Base-by-base conservation (phyloP, 2,113 vertebrate genomes). In the Strix uralensis region DNA sequence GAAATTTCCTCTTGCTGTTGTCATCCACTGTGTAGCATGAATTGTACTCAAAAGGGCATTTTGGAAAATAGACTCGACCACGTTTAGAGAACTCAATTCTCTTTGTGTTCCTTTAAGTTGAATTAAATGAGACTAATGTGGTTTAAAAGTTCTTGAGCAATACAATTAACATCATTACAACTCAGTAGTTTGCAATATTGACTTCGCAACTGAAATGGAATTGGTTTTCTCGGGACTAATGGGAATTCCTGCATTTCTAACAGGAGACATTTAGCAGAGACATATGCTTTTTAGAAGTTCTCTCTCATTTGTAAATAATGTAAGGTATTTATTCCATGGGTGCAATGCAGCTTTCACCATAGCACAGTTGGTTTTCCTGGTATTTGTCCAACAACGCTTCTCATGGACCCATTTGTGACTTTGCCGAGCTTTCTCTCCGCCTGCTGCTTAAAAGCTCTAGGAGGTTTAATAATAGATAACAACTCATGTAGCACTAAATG, bases 91-190 rank as follows among this genome's bases (percentile, higher is more conserved):
- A 25, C 54, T 89, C 93, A 40, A 1, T 26, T 66, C 94, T 71
- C 95, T 59, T 34, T 66, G 82, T 65, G 59, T 54, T 92, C 85
- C 85, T 89, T 59, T 58, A 80, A 79, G 93, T 36, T 62, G 90
- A 88, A 81, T 94, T 86, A 92, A 94, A 94, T 10, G 86, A 90
- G 79, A 57, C 92, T 78, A 65, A 65, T 44, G 94, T 34, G 89
- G 61, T 62, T 65, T 46, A 29, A 38, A 86, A 81, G 80, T 52
- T 92, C 91, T 74, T 29, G 26, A 86, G 92, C 61, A 55, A 36
- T 4, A 27, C 82, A 81, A 63, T 95, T 96, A 95, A 81, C 10
- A 2, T 61, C 84, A 44, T 57, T 44, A 72, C 78, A 22, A 8
- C 51, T 59, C 65, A 14, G 77, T 12, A 46, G 71, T 80, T 67